phyloP scores from a whole-genome alignment of 2,888 invertebrate genomes.

The Helleia helle region DNA sequence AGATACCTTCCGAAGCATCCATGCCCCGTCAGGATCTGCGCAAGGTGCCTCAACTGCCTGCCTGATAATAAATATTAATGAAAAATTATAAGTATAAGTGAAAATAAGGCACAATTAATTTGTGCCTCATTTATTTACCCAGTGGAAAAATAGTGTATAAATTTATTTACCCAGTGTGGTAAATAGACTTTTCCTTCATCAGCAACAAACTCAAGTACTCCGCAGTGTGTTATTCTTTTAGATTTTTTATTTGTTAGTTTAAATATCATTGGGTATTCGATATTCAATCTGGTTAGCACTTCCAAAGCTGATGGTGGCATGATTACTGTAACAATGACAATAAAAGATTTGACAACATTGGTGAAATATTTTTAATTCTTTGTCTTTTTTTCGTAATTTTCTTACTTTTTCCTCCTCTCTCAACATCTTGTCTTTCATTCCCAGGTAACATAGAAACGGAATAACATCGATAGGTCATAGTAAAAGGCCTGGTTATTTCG shows the following conservation, averaged over 20 bases:
- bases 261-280: constrained; percentile 99
- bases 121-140: no score
- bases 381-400: neutral
- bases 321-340: constrained; percentile 81
- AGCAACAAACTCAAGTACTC: constrained; percentile 98
- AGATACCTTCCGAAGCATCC: no score
- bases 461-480: constrained; percentile 90
- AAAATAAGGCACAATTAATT: no score
- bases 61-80: constrained; percentile 4
- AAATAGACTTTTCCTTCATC: constrained; percentile 98
- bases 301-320: constrained; percentile 98
- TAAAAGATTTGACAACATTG: neutral
- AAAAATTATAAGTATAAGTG: no score
- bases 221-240: constrained; percentile 92
- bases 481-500: constrained; percentile 86
- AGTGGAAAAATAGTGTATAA: no score
- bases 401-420: constrained; percentile 96
- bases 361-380: no score
- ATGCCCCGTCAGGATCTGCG: no score
- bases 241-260: constrained; percentile 92
- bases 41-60: constrained; percentile 1
- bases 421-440: constrained; percentile 94
- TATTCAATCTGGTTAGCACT: constrained; percentile 91
- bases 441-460: constrained; percentile 97
- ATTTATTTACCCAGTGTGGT: constrained; percentile 94